Percentiles rank a stretch among this genome's conserved stretches.
Evolutionary conservation across 1,140 invertebrate species (phyloP).

Genomic region (Bombus superbus): DNA sequence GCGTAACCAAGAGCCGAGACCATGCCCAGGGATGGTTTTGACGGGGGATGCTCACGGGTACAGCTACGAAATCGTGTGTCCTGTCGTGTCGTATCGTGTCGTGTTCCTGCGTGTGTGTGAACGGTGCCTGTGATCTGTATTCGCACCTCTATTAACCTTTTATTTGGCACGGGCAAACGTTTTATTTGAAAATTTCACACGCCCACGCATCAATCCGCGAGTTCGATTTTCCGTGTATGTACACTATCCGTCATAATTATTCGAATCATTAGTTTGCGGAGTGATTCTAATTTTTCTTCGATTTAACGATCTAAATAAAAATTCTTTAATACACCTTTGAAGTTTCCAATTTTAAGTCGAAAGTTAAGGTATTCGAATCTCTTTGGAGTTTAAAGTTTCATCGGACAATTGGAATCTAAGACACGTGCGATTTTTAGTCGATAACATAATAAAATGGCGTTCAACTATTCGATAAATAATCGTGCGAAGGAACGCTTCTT

Average conservation of each 20-base stretch:
- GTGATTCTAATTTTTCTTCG: no score
- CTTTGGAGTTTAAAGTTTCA: no score
- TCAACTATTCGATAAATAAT: no score
- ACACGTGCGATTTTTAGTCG: no score
- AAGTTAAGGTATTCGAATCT: not conserved
- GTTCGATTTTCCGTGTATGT: not conserved
- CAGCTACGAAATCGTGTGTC: slow-evolving; percentile 58
- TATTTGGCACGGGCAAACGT: slow-evolving; percentile 14
- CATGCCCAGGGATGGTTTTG: slow-evolving; percentile 63
- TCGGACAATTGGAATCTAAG: no score
- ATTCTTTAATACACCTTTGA: not conserved
- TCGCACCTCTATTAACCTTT: slow-evolving; percentile 17
- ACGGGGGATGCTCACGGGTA: slow-evolving; percentile 47
- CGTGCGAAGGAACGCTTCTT: no score
- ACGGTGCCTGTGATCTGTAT: not conserved
- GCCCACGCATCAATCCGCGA: not conserved
- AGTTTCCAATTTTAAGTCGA: not conserved
- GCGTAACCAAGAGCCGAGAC: slow-evolving; percentile 51
- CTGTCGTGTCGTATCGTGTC: slow-evolving; percentile 36
- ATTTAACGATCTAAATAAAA: not conserved
- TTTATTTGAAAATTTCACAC: not conserved
- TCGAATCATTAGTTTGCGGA: no score
- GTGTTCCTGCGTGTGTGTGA: not conserved
- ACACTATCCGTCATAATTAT: no score
- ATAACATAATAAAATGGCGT: no score